Percentiles rank a stretch among this genome's conserved stretches.
Conservation (phyloP, 2,888 invertebrate species). For the Pyrochroa serraticornis region DNA sequence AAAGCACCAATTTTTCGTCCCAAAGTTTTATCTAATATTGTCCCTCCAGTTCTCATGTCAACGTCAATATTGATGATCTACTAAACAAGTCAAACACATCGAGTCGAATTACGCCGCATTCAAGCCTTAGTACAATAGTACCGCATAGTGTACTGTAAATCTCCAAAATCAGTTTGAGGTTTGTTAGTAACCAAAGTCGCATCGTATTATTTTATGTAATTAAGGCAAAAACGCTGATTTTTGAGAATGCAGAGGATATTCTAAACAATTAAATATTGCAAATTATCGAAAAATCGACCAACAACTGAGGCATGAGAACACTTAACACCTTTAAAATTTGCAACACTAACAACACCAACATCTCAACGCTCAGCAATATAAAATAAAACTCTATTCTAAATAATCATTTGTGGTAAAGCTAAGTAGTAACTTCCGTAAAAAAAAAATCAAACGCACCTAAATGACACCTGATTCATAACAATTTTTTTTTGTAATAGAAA, state of each 20-base stretch:
- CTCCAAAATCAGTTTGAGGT: too few species aligned
- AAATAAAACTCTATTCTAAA: constrained; percentile 36
- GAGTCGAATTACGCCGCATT: too few species aligned
- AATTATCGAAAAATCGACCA: background rate
- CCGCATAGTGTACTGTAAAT: too few species aligned
- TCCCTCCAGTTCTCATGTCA: too few species aligned
- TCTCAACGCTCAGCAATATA: constrained; percentile 35
- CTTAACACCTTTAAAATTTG: constrained; percentile 35
- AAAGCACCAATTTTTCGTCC: constrained; percentile 17
- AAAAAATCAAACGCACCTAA: constrained; percentile 6
- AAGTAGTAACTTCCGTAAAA: constrained; percentile 42
- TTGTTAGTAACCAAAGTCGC: too few species aligned
- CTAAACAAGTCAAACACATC: too few species aligned
- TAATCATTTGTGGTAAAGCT: constrained; percentile 35
- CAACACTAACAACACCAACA: constrained; percentile 43
- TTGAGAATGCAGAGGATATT: too few species aligned
- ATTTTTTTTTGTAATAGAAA: constrained; percentile 14
- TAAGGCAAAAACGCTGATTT: too few species aligned
- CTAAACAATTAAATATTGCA: background rate
- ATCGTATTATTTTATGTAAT: too few species aligned
- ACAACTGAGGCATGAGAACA: background rate
- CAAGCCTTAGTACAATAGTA: too few species aligned
- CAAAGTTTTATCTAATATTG: background rate
- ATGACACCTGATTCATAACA: constrained; percentile 13
- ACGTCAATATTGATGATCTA: too few species aligned